Evolutionary conservation across 2,888 invertebrate species (phyloP).

Genomic region (Osmoderma eremita): DNA sequence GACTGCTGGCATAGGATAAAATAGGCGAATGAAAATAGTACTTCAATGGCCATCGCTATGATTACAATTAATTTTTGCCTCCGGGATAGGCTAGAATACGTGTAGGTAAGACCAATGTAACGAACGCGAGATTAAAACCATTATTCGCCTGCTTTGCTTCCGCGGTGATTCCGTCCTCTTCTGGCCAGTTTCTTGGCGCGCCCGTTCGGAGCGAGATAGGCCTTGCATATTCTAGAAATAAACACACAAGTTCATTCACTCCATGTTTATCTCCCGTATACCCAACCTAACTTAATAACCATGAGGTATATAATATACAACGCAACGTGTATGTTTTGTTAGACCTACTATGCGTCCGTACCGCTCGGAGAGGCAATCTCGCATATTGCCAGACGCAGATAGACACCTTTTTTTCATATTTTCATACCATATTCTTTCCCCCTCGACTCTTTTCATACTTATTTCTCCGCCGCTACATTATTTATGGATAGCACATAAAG

Average conservation of each 20-base stretch:
- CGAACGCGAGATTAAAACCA: constrained; percentile 28
- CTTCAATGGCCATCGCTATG: too few species aligned
- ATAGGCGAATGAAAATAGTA: too few species aligned
- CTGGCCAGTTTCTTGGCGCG: neutral
- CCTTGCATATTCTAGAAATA: constrained; percentile 31
- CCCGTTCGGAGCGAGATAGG: constrained; percentile 32
- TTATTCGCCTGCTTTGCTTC: constrained; percentile 19
- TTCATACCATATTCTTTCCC: too few species aligned
- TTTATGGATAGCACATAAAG: too few species aligned
- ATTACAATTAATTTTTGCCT: constrained; percentile 13
- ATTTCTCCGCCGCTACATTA: too few species aligned
- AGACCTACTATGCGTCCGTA: too few species aligned
- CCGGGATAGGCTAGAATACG: neutral
- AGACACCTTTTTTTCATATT: too few species aligned
- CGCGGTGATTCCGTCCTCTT: constrained; percentile 6
- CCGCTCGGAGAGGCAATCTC: too few species aligned
- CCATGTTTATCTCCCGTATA: constrained; percentile 58
- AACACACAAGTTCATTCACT: constrained; percentile 59
- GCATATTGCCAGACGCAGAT: too few species aligned
- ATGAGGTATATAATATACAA: constrained; percentile 40
- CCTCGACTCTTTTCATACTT: too few species aligned
- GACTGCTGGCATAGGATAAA: too few species aligned
- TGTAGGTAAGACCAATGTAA: neutral
- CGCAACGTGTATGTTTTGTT: too few species aligned
- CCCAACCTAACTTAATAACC: constrained; percentile 61